These are phyloP conservation scores for Sebastes kiyomatsui DNA, from an alignment of 2,797 vertebrate genomes.

Conservation along the genomic window DNA sequence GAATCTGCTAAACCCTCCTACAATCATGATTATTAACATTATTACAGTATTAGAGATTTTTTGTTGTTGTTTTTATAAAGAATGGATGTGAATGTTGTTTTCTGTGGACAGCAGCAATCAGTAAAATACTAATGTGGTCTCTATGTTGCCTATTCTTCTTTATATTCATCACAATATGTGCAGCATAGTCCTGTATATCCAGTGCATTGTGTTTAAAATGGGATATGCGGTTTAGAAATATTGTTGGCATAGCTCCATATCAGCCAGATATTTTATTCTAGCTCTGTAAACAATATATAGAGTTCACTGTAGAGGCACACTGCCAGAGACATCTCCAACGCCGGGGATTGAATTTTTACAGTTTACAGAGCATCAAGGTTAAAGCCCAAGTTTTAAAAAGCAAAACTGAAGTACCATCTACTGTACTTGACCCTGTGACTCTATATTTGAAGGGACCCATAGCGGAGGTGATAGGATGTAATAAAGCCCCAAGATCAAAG, in stretches of 20 bases:
- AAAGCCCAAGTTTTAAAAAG: constrained; percentile 64
- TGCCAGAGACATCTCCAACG: constrained; percentile 31
- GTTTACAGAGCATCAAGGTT: constrained; percentile 72
- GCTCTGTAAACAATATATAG: constrained; percentile 29
- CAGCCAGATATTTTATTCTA: constrained; percentile 28
- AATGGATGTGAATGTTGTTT: background rate
- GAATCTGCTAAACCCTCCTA: no score
- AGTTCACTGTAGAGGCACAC: constrained; percentile 31
- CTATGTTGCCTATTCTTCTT: background rate
- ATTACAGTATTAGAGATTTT: background rate
- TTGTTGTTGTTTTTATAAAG: background rate
- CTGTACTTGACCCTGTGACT: constrained; percentile 65
- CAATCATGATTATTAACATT: background rate
- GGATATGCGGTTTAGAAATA: constrained; percentile 14
- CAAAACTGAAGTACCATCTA: constrained; percentile 65
- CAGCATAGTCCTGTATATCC: background rate
- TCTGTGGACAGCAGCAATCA: background rate
- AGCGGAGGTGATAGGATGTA: constrained; percentile 68
- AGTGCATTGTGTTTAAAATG: constrained; percentile 6
- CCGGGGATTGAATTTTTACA: constrained; percentile 59
- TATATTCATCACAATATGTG: background rate
- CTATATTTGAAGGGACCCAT: constrained; percentile 58
- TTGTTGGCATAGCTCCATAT: constrained; percentile 16
- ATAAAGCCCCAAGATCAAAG: constrained; percentile 81
- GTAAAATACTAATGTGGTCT: background rate